Base-by-base conservation (phyloP, 2,888 invertebrate genomes). In the Lucinisca nassula region DNA sequence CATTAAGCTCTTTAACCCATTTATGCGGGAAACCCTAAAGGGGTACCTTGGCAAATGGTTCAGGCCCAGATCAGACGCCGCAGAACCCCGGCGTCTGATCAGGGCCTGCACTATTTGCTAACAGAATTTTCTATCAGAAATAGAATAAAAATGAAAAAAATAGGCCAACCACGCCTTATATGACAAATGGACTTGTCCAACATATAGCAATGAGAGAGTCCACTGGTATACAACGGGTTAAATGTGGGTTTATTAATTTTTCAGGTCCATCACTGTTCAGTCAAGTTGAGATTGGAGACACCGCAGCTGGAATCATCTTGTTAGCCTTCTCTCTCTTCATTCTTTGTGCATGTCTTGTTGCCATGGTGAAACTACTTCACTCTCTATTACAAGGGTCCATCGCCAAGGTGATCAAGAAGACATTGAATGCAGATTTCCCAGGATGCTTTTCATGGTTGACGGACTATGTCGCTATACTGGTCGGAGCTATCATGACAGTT, bases 351-450 rank as follows among this genome's bases (percentile, higher is more conserved):
- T 95, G 94, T 55, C 92, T 95, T 32, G 88, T 95, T 55, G 78
- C 90, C 17, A 94, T 95, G 86, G 95, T 95, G 72, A 95, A 95
- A 82, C 87, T 95, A 0, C 92, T 95, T n/a, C 92, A 94, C 84
- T 92, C 94, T 10, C 84, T 94, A 21, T 87, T 94, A 8, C 88
- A 92, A 73, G 94, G 94, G 1, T 93, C 93, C n/a, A 94, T 95
- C 58, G 93, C 94, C 8, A 92, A 91, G 76, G 91, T 91, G 45
- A 92, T 95, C 78, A 92, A 92, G 83, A 94, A 92, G 81, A 93
- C 93, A 17, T 89, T 95, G 77, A 95, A 95, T 76, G 91, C 94
- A 21, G 93, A 95, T 85, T 95, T 95, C 86, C 95, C 95, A 14
- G 92, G 94, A 0, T 91, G 88, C 38, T 91, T 92, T 32, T 90